Conservation (phyloP, 2,888 invertebrate genomes). For the Cantharis flavilabris region DNA sequence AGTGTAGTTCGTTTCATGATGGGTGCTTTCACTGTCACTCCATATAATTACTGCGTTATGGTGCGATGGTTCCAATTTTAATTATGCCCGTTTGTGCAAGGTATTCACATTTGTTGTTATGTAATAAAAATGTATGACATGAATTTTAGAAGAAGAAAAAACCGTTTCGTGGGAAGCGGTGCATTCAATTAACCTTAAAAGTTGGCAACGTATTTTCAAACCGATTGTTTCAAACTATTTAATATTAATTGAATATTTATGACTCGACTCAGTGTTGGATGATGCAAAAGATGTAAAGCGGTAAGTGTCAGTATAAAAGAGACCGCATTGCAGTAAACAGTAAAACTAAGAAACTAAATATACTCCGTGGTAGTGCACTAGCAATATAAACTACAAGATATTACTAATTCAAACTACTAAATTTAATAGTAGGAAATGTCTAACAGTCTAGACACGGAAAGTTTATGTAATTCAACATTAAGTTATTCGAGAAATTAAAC, state of each 20-base stretch:
- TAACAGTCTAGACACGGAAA: conserved; percentile 23
- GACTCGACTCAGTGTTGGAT: not conserved
- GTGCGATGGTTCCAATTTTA: conserved; percentile 26
- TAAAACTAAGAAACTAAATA: conserved; percentile 29
- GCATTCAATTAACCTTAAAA: not conserved
- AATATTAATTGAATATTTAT: not conserved
- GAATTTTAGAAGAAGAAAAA: not conserved
- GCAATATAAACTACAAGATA: conserved; percentile 27
- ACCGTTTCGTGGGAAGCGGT: not conserved
- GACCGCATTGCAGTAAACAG: conserved; percentile 36
- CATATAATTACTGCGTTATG: conserved; percentile 31
- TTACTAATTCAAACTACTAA: conserved; percentile 30
- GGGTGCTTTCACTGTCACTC: conserved; percentile 27
- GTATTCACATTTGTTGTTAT: not conserved
- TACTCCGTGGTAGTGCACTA: conserved; percentile 26
- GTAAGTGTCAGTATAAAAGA: conserved; percentile 33
- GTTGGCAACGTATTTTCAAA: not conserved
- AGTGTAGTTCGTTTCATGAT: conserved; percentile 28
- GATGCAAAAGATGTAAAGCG: conserved; percentile 5
- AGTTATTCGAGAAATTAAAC: conserved; percentile 10
- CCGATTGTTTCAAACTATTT: not conserved
- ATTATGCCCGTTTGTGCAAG: conserved; percentile 22
- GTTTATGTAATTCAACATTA: conserved; percentile 9
- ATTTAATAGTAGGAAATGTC: conserved; percentile 22
- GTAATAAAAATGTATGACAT: not conserved